Evolutionary conservation across 2,113 vertebrate genomes (phyloP).

Genomic region (Oryzias curvinotus): DNA sequence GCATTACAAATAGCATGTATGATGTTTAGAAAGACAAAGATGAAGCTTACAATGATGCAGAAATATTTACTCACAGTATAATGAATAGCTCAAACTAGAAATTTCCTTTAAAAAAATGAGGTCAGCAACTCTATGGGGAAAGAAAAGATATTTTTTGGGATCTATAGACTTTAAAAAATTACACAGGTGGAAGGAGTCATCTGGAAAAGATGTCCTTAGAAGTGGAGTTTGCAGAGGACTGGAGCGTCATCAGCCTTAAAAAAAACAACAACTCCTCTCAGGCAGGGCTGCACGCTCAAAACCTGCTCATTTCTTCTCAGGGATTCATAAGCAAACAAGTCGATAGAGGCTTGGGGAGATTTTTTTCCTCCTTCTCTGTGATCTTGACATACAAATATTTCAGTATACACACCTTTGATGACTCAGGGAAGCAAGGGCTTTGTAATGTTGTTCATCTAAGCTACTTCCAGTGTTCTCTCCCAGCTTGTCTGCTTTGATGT

Average conservation of each 20-base stretch:
- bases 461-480: conserved; percentile 6
- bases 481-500: conserved; percentile 30
- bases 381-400: conserved; percentile 28
- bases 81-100: no score
- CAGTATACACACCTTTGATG: conserved; percentile 31
- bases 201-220: conserved; percentile 20
- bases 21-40: no score
- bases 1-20: not conserved
- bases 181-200: conserved; percentile 36
- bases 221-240: conserved; percentile 2
- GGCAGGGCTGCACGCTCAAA: not conserved
- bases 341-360: conserved; percentile 30
- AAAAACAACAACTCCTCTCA: conserved; percentile 7
- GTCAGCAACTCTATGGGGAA: conserved; percentile 2
- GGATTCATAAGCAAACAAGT: conserved; percentile 51
- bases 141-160: conserved; percentile 13
- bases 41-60: no score
- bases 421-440: conserved; percentile 23
- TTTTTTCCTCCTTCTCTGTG: conserved; percentile 6
- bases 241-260: conserved; percentile 4
- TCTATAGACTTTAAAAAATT: conserved; percentile 28
- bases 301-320: conserved; percentile 26
- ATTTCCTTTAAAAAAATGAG: not conserved
- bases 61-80: no score
- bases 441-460: conserved; percentile 27